Base-by-base conservation (phyloP, 2,797 vertebrate genomes). In the Aplochiton taeniatus region DNA sequence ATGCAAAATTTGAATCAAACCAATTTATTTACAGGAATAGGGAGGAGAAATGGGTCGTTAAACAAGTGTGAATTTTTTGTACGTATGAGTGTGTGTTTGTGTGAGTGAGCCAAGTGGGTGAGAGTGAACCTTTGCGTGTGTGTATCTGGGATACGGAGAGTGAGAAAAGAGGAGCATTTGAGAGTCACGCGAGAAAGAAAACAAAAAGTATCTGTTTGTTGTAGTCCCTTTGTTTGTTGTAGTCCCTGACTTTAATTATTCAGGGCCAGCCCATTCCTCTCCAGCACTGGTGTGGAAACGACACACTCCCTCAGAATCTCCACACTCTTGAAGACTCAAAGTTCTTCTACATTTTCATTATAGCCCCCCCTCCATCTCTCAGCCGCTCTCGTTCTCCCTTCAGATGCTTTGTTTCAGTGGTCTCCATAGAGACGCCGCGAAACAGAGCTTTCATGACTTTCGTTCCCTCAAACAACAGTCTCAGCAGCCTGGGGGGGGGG, bases 1-100 rank as follows among this genome's bases (percentile, higher is more conserved):
- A 45, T 44, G 17, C 20, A 47, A 11, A 17, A 64, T 55, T 55
- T 55, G 11, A 18, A 47, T 64, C 52, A 54, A 55, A 64, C 12
- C 3, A 52, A 65, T 20, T 41, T 56, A 56, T 56, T 56, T 31
- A 65, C 53, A 51, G 47, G 1, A 52, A 31, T 20, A 44, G 16
- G 18, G 47, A 14, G 13, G 46, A 47, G 45, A 65, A 47, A 11
- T 65, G 46, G 53, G 46, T 65, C 63, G 41, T 49, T 17, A 4
- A 8, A 10, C 11, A 44, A 18, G 14, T 11, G 47, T 11, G 4
- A 61, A 18, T 51, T 20, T 12, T 42, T 14, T 44, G 10, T 5
- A 57, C 12, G 12, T n/a, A n/a, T 16, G 43, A 13, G 3, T 0
- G 57, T 31, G 47, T 51, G 41, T 56, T n/a, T 49, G 60, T 41